These are phyloP conservation scores for Leptura quadrifasciata DNA, from an alignment of 2,888 invertebrate species.

Conservation along the genomic window DNA sequence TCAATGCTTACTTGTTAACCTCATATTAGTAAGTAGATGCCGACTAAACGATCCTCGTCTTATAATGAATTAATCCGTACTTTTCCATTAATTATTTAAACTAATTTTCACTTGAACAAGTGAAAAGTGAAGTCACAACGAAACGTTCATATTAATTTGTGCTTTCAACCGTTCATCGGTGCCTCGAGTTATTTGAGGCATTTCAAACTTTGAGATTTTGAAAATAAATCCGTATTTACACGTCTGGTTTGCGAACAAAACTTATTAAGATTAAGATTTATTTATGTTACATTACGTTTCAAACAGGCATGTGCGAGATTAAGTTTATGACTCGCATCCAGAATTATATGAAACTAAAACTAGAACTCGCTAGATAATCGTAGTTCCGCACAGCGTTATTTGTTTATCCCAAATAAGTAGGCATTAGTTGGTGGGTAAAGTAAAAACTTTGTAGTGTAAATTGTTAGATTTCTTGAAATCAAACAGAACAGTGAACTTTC, in stretches of 20 bases:
- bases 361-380: conserved; percentile 8
- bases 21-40: too few relatives aligned
- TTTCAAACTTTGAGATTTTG: conserved; percentile 21
- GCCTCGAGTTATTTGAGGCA: conserved; percentile 15
- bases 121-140: neutral
- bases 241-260: conserved; percentile 3
- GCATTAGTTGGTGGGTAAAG: conserved; percentile 25
- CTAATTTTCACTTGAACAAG: neutral
- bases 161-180: conserved; percentile 2
- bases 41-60: too few relatives aligned
- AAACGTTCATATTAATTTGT: conserved; percentile 11
- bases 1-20: too few relatives aligned
- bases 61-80: too few relatives aligned
- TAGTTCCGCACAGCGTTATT: neutral
- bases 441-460: conserved; percentile 17
- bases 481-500: neutral
- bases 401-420: conserved; percentile 19
- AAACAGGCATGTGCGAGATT: conserved; percentile 10
- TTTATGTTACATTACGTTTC: conserved; percentile 25
- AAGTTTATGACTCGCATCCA: neutral
- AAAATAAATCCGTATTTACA: conserved; percentile 30
- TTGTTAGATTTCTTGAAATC: neutral
- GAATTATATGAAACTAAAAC: neutral
- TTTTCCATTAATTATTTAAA: neutral
- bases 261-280: conserved; percentile 21